Percentiles rank a stretch among this genome's conserved stretches.
Conservation (phyloP, 53 echinoderm and acorn worm species). For the Echinarachnius parma region DNA sequence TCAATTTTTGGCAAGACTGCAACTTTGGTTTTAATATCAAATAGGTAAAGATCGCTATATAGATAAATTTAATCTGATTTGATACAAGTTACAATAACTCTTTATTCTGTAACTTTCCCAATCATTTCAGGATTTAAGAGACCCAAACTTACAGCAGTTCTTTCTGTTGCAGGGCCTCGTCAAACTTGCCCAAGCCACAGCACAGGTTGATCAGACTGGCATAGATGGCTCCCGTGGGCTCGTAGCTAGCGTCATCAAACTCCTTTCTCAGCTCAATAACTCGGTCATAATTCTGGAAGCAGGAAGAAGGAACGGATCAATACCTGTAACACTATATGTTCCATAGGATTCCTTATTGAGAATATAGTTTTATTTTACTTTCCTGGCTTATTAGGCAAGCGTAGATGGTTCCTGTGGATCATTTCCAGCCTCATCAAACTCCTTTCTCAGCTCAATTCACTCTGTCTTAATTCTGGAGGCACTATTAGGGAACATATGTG, state of each 20-base stretch:
- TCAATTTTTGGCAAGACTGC: too few species aligned
- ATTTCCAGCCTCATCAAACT: slow-evolving; percentile 65
- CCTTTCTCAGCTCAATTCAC: slow-evolving; percentile 58
- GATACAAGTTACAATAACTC: too few species aligned
- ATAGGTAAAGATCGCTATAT: too few species aligned
- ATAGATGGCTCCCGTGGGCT: slow-evolving; percentile 73
- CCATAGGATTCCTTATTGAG: too few species aligned
- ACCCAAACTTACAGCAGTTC: slow-evolving; percentile 67
- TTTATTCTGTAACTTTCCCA: too few species aligned
- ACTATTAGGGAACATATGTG: too few species aligned
- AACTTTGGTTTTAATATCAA: too few species aligned
- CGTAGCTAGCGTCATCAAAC: slow-evolving; percentile 65
- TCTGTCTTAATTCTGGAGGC: slow-evolving; percentile 69
- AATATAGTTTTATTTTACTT: too few species aligned
- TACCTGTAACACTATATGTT: neutral
- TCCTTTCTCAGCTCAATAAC: slow-evolving; percentile 61
- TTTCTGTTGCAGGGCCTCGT: slow-evolving; percentile 70
- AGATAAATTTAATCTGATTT: too few species aligned
- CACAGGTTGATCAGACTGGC: slow-evolving; percentile 62
- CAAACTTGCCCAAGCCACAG: slow-evolving; percentile 36
- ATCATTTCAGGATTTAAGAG: too few species aligned
- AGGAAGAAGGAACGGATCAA: neutral
- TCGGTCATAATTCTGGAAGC: slow-evolving; percentile 62
- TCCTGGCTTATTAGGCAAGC: too few species aligned
- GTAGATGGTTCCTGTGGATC: slow-evolving; percentile 81